These are phyloP conservation scores for Noctua comes DNA, from an alignment of 2,888 invertebrate genomes.

Conservation along the genomic window DNA sequence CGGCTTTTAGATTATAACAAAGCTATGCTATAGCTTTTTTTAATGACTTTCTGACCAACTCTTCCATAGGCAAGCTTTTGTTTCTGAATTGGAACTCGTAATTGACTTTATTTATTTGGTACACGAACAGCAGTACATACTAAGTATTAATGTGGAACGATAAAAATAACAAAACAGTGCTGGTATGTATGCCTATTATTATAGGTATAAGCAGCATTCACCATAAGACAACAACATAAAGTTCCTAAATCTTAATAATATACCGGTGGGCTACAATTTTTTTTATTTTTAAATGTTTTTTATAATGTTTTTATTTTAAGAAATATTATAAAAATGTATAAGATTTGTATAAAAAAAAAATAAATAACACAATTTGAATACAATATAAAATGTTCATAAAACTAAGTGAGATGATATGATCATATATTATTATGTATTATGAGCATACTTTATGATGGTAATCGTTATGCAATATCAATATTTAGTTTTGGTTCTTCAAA, in stretches of 20 bases:
- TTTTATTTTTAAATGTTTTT: too few species aligned
- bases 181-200: background rate
- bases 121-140: background rate
- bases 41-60: too few species aligned
- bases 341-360: too few species aligned
- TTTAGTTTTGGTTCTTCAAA: background rate
- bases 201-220: background rate
- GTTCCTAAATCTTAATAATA: too few species aligned
- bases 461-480: background rate
- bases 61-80: background rate
- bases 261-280: too few species aligned
- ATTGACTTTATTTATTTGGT: background rate
- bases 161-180: background rate
- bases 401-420: too few species aligned
- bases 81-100: background rate
- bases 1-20: conserved; percentile 6
- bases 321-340: too few species aligned
- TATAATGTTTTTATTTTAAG: too few species aligned
- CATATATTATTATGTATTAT: too few species aligned
- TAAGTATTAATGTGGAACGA: background rate
- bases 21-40: background rate
- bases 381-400: too few species aligned
- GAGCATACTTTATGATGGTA: background rate
- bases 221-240: background rate
- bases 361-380: too few species aligned